These are phyloP conservation scores for Malurus elegans DNA, from an alignment of 2,113 vertebrate species.

Conservation along the genomic window DNA sequence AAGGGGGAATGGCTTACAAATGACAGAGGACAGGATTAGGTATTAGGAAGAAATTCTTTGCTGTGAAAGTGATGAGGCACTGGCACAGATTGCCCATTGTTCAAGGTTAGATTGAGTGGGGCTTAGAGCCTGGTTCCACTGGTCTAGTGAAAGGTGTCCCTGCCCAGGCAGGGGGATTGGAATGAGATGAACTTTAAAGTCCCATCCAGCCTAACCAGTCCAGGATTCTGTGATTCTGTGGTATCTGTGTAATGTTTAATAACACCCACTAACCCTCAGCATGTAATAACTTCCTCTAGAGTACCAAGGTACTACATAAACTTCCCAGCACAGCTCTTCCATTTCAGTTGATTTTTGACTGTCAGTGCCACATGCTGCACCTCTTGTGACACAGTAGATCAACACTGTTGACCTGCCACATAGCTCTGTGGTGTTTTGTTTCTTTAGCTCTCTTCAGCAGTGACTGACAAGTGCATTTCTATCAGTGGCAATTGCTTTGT, in stretches of 20 bases:
- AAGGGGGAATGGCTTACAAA: not conserved
- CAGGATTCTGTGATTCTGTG: not conserved
- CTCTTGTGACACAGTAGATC: not conserved
- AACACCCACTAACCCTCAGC: not conserved
- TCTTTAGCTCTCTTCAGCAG: not conserved
- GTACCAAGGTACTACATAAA: not conserved
- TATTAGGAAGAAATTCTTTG: not conserved
- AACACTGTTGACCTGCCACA: not conserved
- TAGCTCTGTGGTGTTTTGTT: not conserved
- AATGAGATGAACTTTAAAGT: not conserved
- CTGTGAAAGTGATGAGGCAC: not conserved
- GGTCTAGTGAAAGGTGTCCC: not conserved
- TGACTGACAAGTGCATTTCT: not conserved
- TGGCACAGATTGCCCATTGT: not conserved
- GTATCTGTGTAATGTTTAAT: not conserved
- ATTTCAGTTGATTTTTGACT: constrained; percentile 10
- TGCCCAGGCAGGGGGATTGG: rapidly evolving
- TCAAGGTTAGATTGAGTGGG: not conserved
- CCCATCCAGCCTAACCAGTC: not conserved
- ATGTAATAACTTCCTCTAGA: not conserved
- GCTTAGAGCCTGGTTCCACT: not conserved
- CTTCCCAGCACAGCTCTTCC: not conserved
- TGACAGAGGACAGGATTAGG: not conserved
- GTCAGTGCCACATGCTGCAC: constrained; percentile 15
- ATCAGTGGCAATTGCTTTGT: not conserved